Conservation (phyloP, 2,888 invertebrate genomes). For the Serrognathus titanus region DNA sequence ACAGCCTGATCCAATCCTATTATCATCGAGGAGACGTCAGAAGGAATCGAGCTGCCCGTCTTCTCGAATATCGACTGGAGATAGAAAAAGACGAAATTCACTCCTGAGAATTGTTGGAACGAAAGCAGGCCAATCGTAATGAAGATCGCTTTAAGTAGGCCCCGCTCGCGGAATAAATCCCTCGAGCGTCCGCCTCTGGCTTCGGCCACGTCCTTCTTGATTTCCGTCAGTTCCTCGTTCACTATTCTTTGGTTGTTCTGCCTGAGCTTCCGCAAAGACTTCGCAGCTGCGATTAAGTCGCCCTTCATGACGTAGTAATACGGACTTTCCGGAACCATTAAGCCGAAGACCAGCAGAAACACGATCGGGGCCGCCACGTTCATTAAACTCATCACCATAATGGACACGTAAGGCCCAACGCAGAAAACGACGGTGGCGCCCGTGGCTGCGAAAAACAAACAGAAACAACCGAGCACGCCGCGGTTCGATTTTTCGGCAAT, state of each 20-base stretch:
- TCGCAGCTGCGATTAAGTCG: conserved; percentile 57
- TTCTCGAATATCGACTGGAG: conserved; percentile 65
- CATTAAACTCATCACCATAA: conserved; percentile 59
- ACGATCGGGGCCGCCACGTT: conserved; percentile 53
- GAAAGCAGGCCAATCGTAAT: conserved; percentile 38
- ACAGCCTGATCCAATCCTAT: too few species aligned
- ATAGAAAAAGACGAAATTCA: conserved; percentile 75
- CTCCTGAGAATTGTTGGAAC: conserved; percentile 53
- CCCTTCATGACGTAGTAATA: conserved; percentile 61
- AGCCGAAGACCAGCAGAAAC: conserved; percentile 56
- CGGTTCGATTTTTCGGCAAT: conserved; percentile 76
- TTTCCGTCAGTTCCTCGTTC: conserved; percentile 56
- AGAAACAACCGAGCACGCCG: conserved; percentile 75
- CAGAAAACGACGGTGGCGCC: conserved; percentile 49
- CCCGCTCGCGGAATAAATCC: conserved; percentile 34
- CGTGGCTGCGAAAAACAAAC: conserved; percentile 56
- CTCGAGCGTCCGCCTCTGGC: conserved; percentile 41
- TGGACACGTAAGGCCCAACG: conserved; percentile 67
- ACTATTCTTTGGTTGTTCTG: conserved; percentile 56
- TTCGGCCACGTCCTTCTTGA: conserved; percentile 35
- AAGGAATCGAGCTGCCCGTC: conserved; percentile 45
- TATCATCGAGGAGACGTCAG: conserved; percentile 64
- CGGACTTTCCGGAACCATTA: conserved; percentile 78
- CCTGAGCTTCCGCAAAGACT: conserved; percentile 63
- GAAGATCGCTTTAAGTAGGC: conserved; percentile 44